Conservation (phyloP, 2,113 vertebrate species). For the Isurus oxyrinchus region DNA sequence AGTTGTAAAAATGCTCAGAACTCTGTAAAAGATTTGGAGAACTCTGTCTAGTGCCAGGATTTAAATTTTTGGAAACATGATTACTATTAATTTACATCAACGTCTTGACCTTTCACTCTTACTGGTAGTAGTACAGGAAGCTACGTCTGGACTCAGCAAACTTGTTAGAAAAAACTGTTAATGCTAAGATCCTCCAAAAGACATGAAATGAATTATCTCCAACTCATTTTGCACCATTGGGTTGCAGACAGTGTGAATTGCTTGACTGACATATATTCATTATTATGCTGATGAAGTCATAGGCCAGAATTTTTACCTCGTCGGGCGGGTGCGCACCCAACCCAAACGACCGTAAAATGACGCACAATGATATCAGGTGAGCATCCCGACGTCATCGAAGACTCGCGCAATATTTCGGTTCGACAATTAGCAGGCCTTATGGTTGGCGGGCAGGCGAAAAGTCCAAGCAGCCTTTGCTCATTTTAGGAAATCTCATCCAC, state of each 20-base stretch:
- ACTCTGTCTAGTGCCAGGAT: not conserved
- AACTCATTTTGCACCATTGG: not conserved
- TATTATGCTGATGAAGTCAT: not conserved
- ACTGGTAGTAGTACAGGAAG: too few relatives aligned
- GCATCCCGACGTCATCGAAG: too few relatives aligned
- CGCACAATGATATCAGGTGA: too few relatives aligned
- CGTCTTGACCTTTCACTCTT: not conserved
- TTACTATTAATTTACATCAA: not conserved
- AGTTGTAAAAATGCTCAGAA: not conserved
- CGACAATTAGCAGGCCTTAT: too few relatives aligned
- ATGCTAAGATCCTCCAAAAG: not conserved
- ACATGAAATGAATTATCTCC: not conserved
- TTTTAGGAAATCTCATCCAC: too few relatives aligned
- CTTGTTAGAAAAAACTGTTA: not conserved
- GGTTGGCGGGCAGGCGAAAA: too few relatives aligned
- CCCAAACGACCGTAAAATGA: too few relatives aligned
- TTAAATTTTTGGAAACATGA: not conserved
- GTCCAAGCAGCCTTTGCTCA: too few relatives aligned
- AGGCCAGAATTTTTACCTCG: too few relatives aligned
- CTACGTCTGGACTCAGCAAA: not conserved
- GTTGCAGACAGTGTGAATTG: not conserved
- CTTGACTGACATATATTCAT: not conserved
- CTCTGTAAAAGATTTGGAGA: not conserved
- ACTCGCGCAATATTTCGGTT: too few relatives aligned
- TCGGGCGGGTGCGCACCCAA: too few relatives aligned